Evolutionary conservation across 2,113 vertebrate genomes (phyloP), one percentile per base, ranked within the genome.

Genomic region (Zeus faber): DNA sequence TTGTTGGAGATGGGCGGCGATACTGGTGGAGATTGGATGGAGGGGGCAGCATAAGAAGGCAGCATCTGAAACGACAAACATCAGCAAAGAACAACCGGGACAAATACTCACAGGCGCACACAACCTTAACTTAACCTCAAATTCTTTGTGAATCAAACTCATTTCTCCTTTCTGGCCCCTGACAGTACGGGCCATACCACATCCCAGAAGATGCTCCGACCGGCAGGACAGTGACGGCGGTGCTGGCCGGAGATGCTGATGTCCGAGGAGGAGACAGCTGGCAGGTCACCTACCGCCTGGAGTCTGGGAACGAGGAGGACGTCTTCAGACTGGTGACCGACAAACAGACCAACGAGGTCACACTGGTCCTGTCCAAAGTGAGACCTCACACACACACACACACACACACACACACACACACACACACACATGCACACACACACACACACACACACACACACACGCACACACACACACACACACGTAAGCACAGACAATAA

Each of bases 251-350:
- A 49, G 87, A 88, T 65, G 87, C 78, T 33, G 90, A 91, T 61
- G 77, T 84, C 48, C 66, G 82, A n/a, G 79, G 85, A n/a, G 85
- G 87, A 40, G 87, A 88, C 81, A 89, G 84, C 81, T 90, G 89
- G 89, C 69, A 86, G 80, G 76, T 85, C 45, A 59, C 77, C 62
- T 90, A 91, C 65, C 62, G 49, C 61, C 67, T 91, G 40, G 79
- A 88, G 61, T 90, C 89, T 29, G 87, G 89, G 22, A 90, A 91
- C 9, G 82, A 87, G 60, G 87, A 87, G 43, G 77, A 82, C 46
- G 80, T 66, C 59, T 89, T 90, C 21, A 48, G 40, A 13, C 65
- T 83, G 10, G 49, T 66, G 45, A 83, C 72, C 0, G 56, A 85
- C 54, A 62, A 66, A 47, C 74, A 82, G 71, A 84, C 58, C 8